phyloP scores from a whole-genome alignment of 2,797 vertebrate species.

The Chloroceryle inda region DNA sequence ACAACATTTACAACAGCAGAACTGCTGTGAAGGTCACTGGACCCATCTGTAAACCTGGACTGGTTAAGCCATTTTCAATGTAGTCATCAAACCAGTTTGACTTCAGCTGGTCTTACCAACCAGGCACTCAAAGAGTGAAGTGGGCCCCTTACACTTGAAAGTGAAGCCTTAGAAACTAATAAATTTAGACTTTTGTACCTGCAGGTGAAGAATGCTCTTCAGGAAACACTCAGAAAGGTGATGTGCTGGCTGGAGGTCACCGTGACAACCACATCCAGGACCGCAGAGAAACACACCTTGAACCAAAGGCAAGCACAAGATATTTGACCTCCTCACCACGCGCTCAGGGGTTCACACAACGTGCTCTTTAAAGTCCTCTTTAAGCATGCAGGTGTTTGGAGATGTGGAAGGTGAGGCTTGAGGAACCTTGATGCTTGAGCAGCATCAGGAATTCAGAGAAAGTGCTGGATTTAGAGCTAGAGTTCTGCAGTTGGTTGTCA shows the following conservation, averaged over 20 bases:
- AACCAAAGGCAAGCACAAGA: fast-evolving
- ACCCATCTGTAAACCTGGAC: background rate
- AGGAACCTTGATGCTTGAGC: background rate
- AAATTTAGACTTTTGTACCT: background rate
- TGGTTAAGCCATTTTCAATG: background rate
- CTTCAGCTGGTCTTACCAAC: background rate
- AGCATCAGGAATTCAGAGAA: background rate
- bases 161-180: background rate
- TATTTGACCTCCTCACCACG: fast-evolving
- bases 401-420: background rate
- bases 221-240: fast-evolving
- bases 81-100: background rate
- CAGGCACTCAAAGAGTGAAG: background rate
- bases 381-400: background rate
- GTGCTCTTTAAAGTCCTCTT: fast-evolving
- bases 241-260: background rate
- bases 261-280: background rate
- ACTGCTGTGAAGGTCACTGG: background rate
- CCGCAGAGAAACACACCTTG: fast-evolving
- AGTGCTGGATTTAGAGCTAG: background rate
- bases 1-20: background rate
- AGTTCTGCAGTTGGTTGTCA: background rate
- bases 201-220: background rate
- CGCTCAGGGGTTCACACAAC: background rate
- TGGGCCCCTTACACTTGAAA: background rate